These are phyloP conservation scores for Xerus inauris DNA, from an alignment of 2,113 vertebrate genomes.

Conservation along the genomic window DNA sequence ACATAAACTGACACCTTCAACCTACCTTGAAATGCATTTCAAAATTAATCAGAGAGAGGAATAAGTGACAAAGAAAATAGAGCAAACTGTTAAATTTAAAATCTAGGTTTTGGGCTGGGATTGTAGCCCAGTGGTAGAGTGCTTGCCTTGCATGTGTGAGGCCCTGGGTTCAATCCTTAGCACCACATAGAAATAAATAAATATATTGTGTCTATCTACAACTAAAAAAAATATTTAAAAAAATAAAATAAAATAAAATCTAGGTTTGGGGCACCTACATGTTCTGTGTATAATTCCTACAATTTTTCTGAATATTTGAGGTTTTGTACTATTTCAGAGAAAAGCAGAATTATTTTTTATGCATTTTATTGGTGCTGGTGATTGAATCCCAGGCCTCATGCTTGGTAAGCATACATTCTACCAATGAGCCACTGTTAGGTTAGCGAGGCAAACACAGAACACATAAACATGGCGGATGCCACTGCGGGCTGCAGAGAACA, in stretches of 20 bases:
- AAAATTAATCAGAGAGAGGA: not conserved
- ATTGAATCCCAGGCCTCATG: not conserved
- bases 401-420: not conserved
- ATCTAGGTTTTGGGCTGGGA: not conserved
- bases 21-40: conserved; percentile 24
- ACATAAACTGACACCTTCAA: not conserved
- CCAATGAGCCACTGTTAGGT: no score
- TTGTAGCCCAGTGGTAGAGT: no score
- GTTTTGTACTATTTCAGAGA: not conserved
- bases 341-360: not conserved
- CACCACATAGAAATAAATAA: no score
- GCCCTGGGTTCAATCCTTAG: no score
- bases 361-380: not conserved
- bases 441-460: no score
- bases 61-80: not conserved
- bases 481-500: no score
- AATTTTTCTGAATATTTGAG: not conserved
- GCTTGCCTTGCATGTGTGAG: no score
- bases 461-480: no score
- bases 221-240: no score
- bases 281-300: not conserved
- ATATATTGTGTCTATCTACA: no score
- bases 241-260: no score
- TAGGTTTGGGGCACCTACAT: not conserved
- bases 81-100: not conserved